phyloP scores from a whole-genome alignment of 2,113 vertebrate species.

The Pseudorasbora parva region DNA sequence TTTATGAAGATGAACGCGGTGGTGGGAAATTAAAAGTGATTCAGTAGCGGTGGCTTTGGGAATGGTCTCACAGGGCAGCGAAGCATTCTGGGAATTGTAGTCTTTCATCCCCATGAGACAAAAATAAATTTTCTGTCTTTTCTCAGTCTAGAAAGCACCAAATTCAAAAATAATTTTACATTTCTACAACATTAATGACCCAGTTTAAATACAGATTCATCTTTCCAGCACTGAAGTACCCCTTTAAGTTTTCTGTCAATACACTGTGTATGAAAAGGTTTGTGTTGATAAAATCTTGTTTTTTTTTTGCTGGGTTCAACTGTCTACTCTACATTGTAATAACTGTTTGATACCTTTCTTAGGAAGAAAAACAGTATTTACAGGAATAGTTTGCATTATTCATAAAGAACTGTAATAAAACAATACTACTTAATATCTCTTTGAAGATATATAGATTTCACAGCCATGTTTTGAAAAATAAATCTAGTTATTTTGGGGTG shows the following conservation, averaged over 20 bases:
- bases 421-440: not conserved
- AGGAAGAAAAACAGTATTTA: not conserved
- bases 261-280: not conserved
- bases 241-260: not conserved
- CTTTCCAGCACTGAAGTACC: too few species aligned
- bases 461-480: constrained; percentile 12
- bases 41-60: too few species aligned
- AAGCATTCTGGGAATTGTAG: too few species aligned
- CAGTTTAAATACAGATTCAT: too few species aligned
- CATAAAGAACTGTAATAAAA: not conserved
- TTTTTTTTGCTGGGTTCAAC: not conserved
- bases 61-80: too few species aligned
- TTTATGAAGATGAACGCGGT: too few species aligned
- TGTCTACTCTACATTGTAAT: not conserved
- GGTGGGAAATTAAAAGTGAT: too few species aligned
- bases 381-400: not conserved
- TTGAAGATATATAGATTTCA: not conserved
- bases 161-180: too few species aligned
- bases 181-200: too few species aligned
- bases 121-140: too few species aligned
- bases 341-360: not conserved
- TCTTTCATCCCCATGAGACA: too few species aligned
- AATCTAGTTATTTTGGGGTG: not conserved
- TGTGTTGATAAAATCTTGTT: not conserved
- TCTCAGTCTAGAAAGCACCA: too few species aligned